Evolutionary conservation across 2,888 invertebrate genomes (phyloP), one percentile per base, ranked within the genome.

Genomic region (Hypsopygia costalis): DNA sequence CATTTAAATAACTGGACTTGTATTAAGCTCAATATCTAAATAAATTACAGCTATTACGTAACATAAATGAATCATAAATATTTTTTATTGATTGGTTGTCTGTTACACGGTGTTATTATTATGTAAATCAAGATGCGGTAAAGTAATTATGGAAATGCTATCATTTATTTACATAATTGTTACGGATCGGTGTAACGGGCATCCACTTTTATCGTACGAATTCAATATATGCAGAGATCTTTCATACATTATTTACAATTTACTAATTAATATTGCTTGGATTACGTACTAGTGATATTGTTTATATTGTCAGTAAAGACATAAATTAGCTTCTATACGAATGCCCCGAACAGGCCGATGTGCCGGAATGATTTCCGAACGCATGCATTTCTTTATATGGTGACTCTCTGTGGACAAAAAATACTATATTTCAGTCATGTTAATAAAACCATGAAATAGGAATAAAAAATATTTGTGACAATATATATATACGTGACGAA

Each of bases 221-320:
- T 57, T 51, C 58, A 57, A 58, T 63, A 66, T 71, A 73, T 68
- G 58, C 62, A 70, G 67, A 69, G 50, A 66, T 51, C 51, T 53
- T 78, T 69, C 72, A 62, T 77, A 78, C 74, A 81, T 51, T 76
- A 82, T 85, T 60, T 85, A 86, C 83, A 83, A 55, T 65, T 62
- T 44, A 53, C 58, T 75, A 72, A 55, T 46, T 81, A 82, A 60
- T 88, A 87, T 88, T 88, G 87, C 87, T 88, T 85, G 66, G 49
- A 63, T 81, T 85, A 83, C 71, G 63, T 70, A 66, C 81, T 85
- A 86, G 62, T 86, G 87, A 86, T 86, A 87, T 81, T 56, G 49
- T 58, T 70, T 62, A 54, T 54, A 44, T 28, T 34, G 43, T 50
- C 37, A 34, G 43, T 64, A 64, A 58, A 59, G 16, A 20, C 25